Evolutionary conservation across 2,113 vertebrate genomes (phyloP).

Genomic region (Phocoena sinus): DNA sequence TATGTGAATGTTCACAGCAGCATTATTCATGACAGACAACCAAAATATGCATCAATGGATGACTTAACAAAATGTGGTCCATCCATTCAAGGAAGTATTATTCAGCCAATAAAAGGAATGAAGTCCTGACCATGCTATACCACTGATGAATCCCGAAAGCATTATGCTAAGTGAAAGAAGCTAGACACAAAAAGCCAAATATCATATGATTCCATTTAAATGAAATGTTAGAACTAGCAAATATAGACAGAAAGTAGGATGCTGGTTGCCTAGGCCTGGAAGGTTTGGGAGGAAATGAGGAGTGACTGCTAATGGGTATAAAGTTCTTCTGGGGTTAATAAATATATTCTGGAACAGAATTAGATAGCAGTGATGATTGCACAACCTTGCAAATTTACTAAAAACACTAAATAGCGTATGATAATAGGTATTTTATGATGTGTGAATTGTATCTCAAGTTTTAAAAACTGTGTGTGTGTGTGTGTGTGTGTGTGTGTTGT

Average conservation of each 20-base stretch:
- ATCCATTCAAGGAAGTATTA: neutral
- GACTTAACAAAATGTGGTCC: neutral
- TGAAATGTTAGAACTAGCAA: neutral
- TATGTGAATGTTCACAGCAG: neutral
- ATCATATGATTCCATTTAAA: neutral
- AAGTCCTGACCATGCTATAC: neutral
- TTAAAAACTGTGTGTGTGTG: neutral
- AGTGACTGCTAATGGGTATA: neutral
- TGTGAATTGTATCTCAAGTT: neutral
- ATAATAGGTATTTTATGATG: neutral
- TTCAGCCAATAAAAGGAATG: neutral
- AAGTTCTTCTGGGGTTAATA: neutral
- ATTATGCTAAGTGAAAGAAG: neutral
- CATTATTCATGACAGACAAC: neutral
- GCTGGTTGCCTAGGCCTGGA: neutral
- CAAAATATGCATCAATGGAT: neutral
- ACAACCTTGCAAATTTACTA: neutral
- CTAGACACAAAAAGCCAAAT: neutral
- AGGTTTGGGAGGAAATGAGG: neutral
- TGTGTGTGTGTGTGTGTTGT: neutral
- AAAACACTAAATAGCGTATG: neutral
- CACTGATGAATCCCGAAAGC: neutral
- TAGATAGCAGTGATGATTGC: neutral
- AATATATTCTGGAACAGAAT: neutral
- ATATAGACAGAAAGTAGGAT: neutral